A percentile compares a stretch with the other conserved stretches of the same genome.
These are phyloP conservation scores for Cacoxenus indagator DNA, from an alignment of 2,888 invertebrate genomes.

Conservation along the genomic window DNA sequence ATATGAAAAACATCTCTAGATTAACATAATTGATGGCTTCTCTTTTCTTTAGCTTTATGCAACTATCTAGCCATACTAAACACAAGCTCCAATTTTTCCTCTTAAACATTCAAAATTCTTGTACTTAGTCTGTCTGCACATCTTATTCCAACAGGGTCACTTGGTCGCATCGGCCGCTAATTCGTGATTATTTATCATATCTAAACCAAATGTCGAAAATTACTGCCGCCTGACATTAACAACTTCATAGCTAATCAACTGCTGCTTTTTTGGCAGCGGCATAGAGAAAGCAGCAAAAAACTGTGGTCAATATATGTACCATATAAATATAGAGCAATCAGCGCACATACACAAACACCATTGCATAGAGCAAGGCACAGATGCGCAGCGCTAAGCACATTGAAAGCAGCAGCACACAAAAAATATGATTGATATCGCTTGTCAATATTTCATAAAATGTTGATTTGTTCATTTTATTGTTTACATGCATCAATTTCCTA, in stretches of 20 bases:
- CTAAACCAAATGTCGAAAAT: neutral
- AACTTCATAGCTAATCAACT: conserved; percentile 45
- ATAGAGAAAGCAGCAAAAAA: conserved; percentile 23
- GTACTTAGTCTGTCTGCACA: too few relatives aligned
- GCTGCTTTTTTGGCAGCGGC: too few relatives aligned
- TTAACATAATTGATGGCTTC: too few relatives aligned
- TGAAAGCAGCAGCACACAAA: neutral
- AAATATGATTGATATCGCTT: conserved; percentile 55
- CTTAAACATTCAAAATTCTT: too few relatives aligned
- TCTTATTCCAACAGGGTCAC: neutral
- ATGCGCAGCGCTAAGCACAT: neutral
- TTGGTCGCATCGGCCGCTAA: neutral
- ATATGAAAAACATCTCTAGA: too few relatives aligned
- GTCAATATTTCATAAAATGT: conserved; percentile 60
- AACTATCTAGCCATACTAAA: too few relatives aligned
- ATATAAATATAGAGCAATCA: neutral
- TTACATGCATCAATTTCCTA: conserved; percentile 45
- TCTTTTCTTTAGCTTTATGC: too few relatives aligned
- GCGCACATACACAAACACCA: neutral
- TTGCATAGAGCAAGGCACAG: neutral
- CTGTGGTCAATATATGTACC: conserved; percentile 25
- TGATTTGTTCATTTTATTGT: conserved; percentile 60
- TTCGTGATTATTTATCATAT: conserved; percentile 3
- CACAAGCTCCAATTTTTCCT: too few relatives aligned
- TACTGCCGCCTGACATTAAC: conserved; percentile 32